A percentile compares a stretch with the other conserved stretches of the same genome.
Evolutionary conservation across 2,113 vertebrate species (phyloP).

Genomic region (Dromaius novaehollandiae): DNA sequence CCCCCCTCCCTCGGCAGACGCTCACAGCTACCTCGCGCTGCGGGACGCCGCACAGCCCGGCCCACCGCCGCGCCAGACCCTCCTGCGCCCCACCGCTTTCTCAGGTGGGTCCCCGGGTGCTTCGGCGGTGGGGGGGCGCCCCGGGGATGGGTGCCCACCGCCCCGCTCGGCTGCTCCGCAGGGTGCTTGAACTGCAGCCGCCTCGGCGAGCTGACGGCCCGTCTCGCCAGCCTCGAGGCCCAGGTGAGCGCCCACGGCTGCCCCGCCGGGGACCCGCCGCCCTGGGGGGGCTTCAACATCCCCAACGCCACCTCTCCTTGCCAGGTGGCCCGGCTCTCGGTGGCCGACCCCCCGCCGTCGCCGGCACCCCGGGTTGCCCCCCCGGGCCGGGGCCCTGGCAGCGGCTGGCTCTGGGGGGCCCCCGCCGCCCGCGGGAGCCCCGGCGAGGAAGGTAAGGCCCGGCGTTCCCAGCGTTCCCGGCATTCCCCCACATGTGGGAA

Average conservation of each 20-base stretch:
- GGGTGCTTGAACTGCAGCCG: constrained; percentile 93
- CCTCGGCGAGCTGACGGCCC: constrained; percentile 81
- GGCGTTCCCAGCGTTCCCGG: no score
- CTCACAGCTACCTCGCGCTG: background rate
- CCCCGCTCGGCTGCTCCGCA: constrained; percentile 1
- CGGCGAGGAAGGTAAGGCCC: constrained; percentile 76
- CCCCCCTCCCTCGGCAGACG: background rate
- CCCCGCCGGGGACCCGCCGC: no score
- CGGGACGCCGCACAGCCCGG: background rate
- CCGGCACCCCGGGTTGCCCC: constrained; percentile 28
- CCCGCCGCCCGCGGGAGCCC: constrained; percentile 80
- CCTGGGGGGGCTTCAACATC: no score
- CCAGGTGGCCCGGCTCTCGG: constrained; percentile 84
- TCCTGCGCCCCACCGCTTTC: background rate
- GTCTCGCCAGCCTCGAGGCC: constrained; percentile 83
- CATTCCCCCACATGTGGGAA: no score
- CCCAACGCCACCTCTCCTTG: background rate
- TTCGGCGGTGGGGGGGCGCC: no score
- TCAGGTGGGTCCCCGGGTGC: constrained; percentile 13
- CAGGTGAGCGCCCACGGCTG: constrained; percentile 76
- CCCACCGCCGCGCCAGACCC: background rate
- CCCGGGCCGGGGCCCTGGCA: constrained; percentile 44
- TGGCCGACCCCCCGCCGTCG: constrained; percentile 1
- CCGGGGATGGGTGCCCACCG: background rate
- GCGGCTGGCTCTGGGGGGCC: constrained; percentile 78